Conservation (phyloP, 2,113 vertebrate species). For the Urocitellus parryii region DNA sequence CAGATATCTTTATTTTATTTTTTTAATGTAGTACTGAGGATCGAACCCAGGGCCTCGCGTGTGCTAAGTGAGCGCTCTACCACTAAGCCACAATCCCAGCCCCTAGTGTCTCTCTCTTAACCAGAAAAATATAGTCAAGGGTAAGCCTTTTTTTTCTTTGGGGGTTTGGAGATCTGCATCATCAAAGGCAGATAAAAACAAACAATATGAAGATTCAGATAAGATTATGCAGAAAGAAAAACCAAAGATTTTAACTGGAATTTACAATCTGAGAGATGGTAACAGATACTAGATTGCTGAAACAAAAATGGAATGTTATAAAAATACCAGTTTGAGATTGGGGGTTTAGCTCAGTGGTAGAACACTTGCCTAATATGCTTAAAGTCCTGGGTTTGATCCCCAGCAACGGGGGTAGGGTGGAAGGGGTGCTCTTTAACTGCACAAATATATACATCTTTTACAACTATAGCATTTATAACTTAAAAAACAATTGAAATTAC, state of each 20-base stretch:
- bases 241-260: neutral
- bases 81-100: too few relatives aligned
- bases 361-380: too few relatives aligned
- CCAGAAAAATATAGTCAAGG: neutral
- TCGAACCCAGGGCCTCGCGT: too few relatives aligned
- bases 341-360: neutral
- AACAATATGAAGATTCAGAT: neutral
- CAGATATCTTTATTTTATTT: too few relatives aligned
- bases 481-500: neutral
- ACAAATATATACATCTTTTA: neutral
- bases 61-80: too few relatives aligned
- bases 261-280: neutral
- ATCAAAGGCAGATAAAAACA: neutral
- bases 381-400: neutral
- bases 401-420: too few relatives aligned
- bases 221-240: neutral
- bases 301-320: neutral
- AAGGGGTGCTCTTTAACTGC: too few relatives aligned
- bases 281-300: neutral
- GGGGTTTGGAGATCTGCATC: neutral
- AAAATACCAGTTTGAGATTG: neutral
- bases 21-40: too few relatives aligned
- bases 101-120: neutral
- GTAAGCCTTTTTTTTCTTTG: neutral
- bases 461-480: neutral